Evolutionary conservation across 2,797 vertebrate genomes (phyloP).

Genomic region (Channallabes apus): DNA sequence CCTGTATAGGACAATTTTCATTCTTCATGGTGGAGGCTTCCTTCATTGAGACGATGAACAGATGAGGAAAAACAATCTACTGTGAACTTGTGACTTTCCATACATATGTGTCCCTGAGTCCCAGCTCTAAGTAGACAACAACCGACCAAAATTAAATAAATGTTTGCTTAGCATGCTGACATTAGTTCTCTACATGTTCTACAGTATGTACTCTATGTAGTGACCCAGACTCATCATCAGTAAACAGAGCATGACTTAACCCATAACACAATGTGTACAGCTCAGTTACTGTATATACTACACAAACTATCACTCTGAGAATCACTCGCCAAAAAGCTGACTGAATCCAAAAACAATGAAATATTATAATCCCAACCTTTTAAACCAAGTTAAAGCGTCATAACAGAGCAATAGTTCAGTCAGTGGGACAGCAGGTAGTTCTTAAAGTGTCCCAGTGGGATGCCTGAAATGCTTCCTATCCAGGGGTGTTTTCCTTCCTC

Average conservation of each 20-base stretch:
- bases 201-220: no score
- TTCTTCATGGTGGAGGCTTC: neutral
- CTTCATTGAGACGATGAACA: neutral
- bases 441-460: neutral
- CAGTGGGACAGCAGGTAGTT: neutral
- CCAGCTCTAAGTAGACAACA: neutral
- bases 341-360: neutral
- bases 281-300: neutral
- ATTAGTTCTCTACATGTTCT: neutral
- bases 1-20: no score
- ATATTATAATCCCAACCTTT: neutral
- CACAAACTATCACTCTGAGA: neutral
- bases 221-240: neutral
- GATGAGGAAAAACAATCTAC: neutral
- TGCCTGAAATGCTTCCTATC: neutral
- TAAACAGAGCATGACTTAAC: neutral
- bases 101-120: neutral
- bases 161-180: neutral
- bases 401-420: neutral
- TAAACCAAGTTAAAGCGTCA: neutral
- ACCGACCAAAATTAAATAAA: neutral
- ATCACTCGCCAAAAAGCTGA: neutral
- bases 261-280: neutral
- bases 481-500: neutral
- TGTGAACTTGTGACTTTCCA: neutral